Evolutionary conservation across 2,113 vertebrate genomes (phyloP), one percentile per base, ranked within the genome.

Genomic region (Tautogolabrus adspersus): DNA sequence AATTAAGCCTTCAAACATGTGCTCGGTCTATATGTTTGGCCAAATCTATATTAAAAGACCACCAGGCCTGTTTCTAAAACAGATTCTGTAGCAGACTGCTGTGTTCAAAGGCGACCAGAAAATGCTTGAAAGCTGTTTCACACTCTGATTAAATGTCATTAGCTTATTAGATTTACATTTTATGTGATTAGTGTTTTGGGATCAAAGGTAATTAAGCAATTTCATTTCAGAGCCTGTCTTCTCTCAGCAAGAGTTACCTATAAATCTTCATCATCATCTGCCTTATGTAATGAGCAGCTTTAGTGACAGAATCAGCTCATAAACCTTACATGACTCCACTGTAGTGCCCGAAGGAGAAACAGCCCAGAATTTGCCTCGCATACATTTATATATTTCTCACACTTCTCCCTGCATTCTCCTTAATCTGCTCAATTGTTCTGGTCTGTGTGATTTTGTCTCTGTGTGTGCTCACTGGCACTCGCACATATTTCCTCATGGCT

Each of bases 401-500:
- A 5, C 58, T 7, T 8, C 23, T 62, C 18, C 7, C 18, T 49
- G 16, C 47, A 3, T 49, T 49, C 15, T 18, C 47, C 44, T 15
- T 2, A 49, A 19, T 66, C 55, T 46, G 23, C 54, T 63, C 8
- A 1, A 10, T 64, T 57, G 34, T 16, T 71, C 34, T 0, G n/a
- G 10, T 63, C n/a, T 79, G 47, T 52, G 26, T 58, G 54, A 37
- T 37, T 56, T 59, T 42, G n/a, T 59, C 46, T 57, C 51, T 59
- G 69, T 69, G 46, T 10, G 10, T 47, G 40, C 58, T 67, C 42
- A 13, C 68, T 75, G 40, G 13, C 58, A 38, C 34, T 40, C 69
- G 30, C 38, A 6, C 0, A 0, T 44, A 49, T 85, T 82, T 75
- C 72, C 47, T 79, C 79, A 84, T 74, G 64, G 65, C 77, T 78